These are phyloP conservation scores for Actinemys pallida DNA, from an alignment of 2,113 vertebrate genomes.

Conservation along the genomic window DNA sequence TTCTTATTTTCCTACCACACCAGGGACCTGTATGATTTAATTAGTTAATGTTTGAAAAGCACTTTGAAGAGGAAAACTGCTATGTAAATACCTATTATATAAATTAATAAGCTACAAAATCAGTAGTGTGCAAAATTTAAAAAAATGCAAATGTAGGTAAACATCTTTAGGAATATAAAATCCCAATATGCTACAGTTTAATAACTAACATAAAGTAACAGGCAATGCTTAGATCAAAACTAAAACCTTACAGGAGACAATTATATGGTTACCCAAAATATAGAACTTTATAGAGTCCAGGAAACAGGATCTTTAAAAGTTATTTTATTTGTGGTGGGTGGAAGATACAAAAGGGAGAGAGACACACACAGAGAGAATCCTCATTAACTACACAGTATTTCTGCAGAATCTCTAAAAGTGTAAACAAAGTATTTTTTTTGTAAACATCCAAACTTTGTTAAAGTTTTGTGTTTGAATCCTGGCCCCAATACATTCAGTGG, in stretches of 20 bases:
- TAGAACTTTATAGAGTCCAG: background rate
- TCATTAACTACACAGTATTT: background rate
- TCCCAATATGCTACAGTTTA: background rate
- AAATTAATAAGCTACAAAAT: background rate
- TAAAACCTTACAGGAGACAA: background rate
- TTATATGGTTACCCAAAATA: background rate
- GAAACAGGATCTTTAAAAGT: slow-evolving; percentile 5
- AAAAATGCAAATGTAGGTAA: background rate
- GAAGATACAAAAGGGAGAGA: background rate
- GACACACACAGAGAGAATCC: background rate
- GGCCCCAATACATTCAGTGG: background rate
- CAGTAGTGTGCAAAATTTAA: background rate
- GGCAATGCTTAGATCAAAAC: background rate
- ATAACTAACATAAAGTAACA: background rate
- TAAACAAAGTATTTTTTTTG: background rate
- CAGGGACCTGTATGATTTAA: slow-evolving; percentile 33
- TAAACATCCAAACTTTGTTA: background rate
- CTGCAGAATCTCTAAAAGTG: background rate
- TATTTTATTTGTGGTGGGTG: background rate
- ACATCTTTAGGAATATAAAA: slow-evolving; percentile 3
- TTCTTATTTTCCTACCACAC: slow-evolving; percentile 2
- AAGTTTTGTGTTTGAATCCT: background rate
- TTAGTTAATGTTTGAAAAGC: slow-evolving; percentile 55
- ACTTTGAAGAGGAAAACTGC: slow-evolving; percentile 26
- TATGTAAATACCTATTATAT: background rate